These are phyloP conservation scores for Doris montereyensis DNA, from an alignment of 2,888 invertebrate species.

Conservation along the genomic window DNA sequence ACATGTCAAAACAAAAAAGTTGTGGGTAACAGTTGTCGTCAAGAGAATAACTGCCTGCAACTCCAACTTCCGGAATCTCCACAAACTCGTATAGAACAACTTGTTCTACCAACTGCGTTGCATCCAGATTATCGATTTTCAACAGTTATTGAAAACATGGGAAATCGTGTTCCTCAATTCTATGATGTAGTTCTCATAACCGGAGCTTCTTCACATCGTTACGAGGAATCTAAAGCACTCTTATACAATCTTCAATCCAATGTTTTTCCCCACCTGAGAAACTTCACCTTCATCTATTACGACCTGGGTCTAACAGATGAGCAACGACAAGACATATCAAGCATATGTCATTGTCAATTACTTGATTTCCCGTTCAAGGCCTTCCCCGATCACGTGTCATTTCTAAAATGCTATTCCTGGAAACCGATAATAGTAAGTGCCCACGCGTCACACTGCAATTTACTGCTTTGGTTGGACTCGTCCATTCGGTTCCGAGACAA, in stretches of 20 bases:
- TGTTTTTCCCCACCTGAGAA: slow-evolving; percentile 30
- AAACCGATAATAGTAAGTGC: slow-evolving; percentile 35
- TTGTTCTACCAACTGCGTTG: slow-evolving; percentile 17
- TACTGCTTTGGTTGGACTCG: slow-evolving; percentile 27
- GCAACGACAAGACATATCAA: slow-evolving; percentile 2
- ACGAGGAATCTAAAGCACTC: slow-evolving; percentile 33
- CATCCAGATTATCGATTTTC: background rate
- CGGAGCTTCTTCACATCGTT: slow-evolving; percentile 37
- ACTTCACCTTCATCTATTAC: slow-evolving; percentile 37
- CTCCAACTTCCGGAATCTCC: slow-evolving; percentile 5
- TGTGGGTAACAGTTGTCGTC: slow-evolving; percentile 29
- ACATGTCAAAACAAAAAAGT: too few species aligned
- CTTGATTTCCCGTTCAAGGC: slow-evolving; percentile 30
- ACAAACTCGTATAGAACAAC: slow-evolving; percentile 14
- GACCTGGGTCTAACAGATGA: slow-evolving; percentile 15
- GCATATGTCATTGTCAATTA: slow-evolving; percentile 26
- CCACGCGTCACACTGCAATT: slow-evolving; percentile 10
- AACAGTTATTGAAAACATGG: background rate
- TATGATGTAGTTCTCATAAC: slow-evolving; percentile 38
- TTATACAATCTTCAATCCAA: slow-evolving; percentile 24
- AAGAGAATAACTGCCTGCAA: slow-evolving; percentile 10
- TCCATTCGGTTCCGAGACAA: slow-evolving; percentile 23
- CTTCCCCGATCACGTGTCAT: slow-evolving; percentile 6
- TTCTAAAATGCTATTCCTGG: slow-evolving; percentile 32
- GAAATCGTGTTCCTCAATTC: slow-evolving; percentile 2